Base-by-base conservation (phyloP, 2,797 vertebrate genomes). In the Sebastolobus altivelis region DNA sequence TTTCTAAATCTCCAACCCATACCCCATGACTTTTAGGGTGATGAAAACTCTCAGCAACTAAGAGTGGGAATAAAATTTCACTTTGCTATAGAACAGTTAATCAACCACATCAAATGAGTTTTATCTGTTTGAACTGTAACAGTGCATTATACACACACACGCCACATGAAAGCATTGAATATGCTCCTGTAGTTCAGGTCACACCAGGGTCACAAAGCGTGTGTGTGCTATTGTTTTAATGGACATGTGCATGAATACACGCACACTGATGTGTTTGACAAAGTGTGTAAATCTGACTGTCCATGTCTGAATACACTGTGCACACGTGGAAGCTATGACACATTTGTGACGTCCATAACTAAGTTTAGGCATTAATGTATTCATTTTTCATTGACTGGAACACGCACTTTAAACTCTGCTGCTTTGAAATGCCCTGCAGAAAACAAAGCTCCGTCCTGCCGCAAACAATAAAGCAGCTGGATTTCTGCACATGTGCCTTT, bases 401-500 rank as follows among this genome's bases (percentile, higher is more conserved):
- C 49, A 60, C 61, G 63, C 22, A 70, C 92, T 95, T 94, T 91
- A 92, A 92, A 90, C 77, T 59, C 82, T 6, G 49, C 65, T 79
- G 77, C 91, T 95, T 96, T 95, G 88, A 95, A 93, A 90, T 79
- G 79, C 69, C 69, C 83, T 37, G 29, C 67, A 77, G 86, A 90
- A 91, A 92, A 94, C 92, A 95, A 95, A 94, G 84, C 82, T 82
- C 75, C 31, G 75, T 90, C 88, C 87, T 68, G 83, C 89, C 43
- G 68, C 72, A 90, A 58, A 94, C 93, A 94, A 94, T 91, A 79
- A 92, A 95, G 88, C 94, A 92, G 94, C 93, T 93, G 94, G 94
- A 93, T 94, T 94, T 93, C 94, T 94, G 94, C 93, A 93, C 94
- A 93, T 93, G 91, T 93, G 92, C 88, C 85, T 93, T 95, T 95